A percentile compares a stretch with the other conserved stretches of the same genome.
Evolutionary conservation across 2,797 vertebrate species (phyloP).

Genomic region (Glyptemys insculpta): DNA sequence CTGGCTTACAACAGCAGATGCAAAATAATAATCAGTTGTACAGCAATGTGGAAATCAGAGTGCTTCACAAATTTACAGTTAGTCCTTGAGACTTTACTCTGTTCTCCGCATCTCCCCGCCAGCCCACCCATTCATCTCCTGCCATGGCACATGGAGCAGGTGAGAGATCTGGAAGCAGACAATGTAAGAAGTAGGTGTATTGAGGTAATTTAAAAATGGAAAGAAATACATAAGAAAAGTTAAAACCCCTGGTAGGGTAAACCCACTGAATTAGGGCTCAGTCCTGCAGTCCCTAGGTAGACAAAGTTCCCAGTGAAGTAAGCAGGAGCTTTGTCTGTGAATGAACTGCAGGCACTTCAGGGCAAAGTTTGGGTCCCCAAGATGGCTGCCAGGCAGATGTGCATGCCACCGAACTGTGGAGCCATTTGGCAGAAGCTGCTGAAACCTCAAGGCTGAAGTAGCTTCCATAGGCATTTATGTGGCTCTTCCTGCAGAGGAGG

Average conservation of each 20-base stretch:
- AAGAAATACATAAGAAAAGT: neutral
- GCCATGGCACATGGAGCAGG: neutral
- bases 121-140: neutral
- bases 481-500: neutral
- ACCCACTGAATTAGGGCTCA: neutral
- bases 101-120: neutral
- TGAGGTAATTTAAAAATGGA: neutral
- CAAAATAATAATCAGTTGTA: slow-evolving; percentile 17
- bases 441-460: neutral
- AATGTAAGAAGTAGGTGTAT: neutral
- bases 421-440: neutral
- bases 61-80: slow-evolving; percentile 22
- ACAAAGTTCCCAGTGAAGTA: neutral
- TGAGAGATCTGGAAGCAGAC: neutral
- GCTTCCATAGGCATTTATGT: neutral
- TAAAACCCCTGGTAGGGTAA: neutral
- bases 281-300: neutral
- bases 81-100: slow-evolving; percentile 10
- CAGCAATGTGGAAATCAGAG: neutral
- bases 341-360: neutral
- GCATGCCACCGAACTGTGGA: neutral
- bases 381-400: neutral
- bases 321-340: neutral
- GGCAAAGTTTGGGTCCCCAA: neutral
- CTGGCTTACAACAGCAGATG: neutral